phyloP scores from a whole-genome alignment of 2,113 vertebrate genomes.

The Trematocara nigrifrons region DNA sequence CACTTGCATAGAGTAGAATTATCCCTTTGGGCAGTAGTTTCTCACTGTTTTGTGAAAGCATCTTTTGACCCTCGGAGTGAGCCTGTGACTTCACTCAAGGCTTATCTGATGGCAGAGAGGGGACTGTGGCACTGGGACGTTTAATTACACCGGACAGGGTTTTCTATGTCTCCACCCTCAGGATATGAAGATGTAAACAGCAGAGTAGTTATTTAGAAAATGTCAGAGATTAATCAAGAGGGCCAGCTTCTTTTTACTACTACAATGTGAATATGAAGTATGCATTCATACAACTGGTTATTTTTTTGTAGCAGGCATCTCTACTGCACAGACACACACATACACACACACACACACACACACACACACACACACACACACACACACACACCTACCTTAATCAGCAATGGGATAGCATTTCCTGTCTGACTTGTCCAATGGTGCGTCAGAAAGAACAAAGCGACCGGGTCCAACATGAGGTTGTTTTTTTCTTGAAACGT shows the following conservation, averaged over 20 bases:
- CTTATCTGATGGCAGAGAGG: background rate
- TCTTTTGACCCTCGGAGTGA: background rate
- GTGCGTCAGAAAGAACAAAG: background rate
- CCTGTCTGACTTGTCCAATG: background rate
- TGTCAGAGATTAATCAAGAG: background rate
- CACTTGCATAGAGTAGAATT: background rate
- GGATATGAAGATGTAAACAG: background rate
- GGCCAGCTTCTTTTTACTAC: background rate
- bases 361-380: background rate
- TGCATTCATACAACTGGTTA: background rate
- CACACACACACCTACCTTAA: background rate
- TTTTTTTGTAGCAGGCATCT: background rate
- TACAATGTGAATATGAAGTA: background rate
- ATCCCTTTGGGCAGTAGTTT: background rate
- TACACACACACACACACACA: no score
- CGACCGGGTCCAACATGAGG: rapidly evolving
- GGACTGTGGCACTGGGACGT: background rate
- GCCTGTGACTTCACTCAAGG: background rate
- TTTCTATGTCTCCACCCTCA: background rate
- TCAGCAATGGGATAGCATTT: background rate
- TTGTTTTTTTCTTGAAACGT: background rate
- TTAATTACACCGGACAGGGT: conserved; percentile 1
- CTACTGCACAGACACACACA: no score
- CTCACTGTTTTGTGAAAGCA: background rate
- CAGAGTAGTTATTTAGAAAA: background rate